Conservation (phyloP, 2,888 invertebrate genomes). For the Drosophila seclusa region DNA sequence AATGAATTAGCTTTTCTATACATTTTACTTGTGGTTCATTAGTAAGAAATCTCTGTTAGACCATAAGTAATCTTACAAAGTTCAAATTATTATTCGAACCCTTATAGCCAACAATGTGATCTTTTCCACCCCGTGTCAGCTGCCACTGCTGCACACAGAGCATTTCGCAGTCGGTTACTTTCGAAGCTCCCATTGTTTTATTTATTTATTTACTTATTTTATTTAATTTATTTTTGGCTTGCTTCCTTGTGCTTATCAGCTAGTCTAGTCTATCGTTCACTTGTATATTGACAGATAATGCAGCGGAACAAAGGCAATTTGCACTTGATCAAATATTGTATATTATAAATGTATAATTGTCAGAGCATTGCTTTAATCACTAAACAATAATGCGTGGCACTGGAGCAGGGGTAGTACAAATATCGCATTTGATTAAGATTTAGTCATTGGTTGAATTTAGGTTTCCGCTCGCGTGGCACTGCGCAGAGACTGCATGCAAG, state of each 20-base stretch:
- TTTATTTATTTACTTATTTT: neutral
- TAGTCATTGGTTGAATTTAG: conserved; percentile 29
- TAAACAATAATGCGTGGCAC: neutral
- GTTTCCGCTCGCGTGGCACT: conserved; percentile 62
- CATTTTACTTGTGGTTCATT: neutral
- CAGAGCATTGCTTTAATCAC: conserved; percentile 13
- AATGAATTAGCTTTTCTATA: neutral
- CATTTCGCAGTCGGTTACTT: neutral
- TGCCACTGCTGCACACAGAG: neutral
- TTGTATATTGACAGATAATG: conserved; percentile 59
- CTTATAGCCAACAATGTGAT: neutral
- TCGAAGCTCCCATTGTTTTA: neutral
- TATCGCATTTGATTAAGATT: conserved; percentile 1
- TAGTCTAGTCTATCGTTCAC: conserved; percentile 23
- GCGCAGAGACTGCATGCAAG: conserved; percentile 12
- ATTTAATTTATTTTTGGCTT: neutral
- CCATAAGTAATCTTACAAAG: neutral
- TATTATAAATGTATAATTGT: conserved; percentile 21
- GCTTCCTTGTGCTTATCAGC: conserved; percentile 54
- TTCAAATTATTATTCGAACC: neutral
- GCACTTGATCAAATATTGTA: conserved; percentile 56
- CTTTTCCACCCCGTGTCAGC: neutral
- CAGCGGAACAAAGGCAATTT: conserved; percentile 64
- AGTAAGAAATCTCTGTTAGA: neutral
- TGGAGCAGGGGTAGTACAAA: conserved; percentile 5